These are phyloP conservation scores for Aptenodytes forsteri DNA, from an alignment of 2,113 vertebrate genomes.

Conservation along the genomic window DNA sequence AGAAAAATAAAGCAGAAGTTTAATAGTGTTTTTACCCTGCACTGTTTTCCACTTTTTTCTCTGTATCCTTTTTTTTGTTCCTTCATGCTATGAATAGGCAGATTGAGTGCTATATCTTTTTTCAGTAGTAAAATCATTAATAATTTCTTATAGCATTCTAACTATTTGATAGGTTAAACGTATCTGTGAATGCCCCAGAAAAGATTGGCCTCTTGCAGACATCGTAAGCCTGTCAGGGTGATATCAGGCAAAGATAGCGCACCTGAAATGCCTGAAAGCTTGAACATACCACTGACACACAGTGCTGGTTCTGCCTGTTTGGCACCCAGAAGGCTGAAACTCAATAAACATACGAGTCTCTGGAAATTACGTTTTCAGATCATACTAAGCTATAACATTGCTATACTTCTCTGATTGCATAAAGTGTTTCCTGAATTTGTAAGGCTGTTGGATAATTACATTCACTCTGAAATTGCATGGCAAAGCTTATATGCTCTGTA, in stretches of 20 bases:
- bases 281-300: background rate
- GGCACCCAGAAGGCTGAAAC: background rate
- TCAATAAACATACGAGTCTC: background rate
- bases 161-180: background rate
- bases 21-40: background rate
- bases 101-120: background rate
- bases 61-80: background rate
- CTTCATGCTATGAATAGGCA: background rate
- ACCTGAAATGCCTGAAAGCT: background rate
- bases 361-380: background rate
- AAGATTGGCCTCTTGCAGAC: fast-evolving
- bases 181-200: background rate
- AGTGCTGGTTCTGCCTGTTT: background rate
- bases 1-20: background rate
- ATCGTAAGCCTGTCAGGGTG: background rate
- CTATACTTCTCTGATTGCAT: background rate
- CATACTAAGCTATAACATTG: background rate
- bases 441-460: background rate
- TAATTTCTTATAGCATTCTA: background rate
- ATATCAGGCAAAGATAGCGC: fast-evolving
- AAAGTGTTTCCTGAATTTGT: background rate
- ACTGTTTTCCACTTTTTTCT: background rate
- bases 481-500: background rate
- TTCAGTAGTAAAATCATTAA: background rate
- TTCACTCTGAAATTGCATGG: background rate